Evolutionary conservation across 2,113 vertebrate species (phyloP).

Genomic region (Chloropsis hardwickii): DNA sequence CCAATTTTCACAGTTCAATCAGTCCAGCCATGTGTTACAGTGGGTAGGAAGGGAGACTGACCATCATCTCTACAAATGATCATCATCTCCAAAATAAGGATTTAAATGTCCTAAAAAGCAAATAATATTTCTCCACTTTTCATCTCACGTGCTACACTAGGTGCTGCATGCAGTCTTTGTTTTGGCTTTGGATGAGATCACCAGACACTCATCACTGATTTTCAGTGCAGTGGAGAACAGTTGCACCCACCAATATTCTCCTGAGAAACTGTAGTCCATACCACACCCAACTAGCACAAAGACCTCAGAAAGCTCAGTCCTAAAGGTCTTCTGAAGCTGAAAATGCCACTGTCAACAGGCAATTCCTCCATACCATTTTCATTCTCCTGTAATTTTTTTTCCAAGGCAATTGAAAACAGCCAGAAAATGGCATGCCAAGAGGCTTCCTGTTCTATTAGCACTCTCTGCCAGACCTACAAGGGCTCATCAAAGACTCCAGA

Average conservation of each 20-base stretch:
- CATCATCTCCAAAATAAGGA: background rate
- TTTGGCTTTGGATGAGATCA: background rate
- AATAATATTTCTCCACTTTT: background rate
- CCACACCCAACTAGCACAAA: background rate
- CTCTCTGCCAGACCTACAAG: background rate
- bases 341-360: background rate
- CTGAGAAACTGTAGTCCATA: background rate
- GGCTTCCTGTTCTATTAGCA: background rate
- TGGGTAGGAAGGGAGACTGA: background rate
- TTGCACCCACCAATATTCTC: background rate
- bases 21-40: background rate
- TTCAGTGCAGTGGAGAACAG: background rate
- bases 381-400: background rate
- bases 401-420: background rate
- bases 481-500: background rate
- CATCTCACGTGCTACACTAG: background rate
- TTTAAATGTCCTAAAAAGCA: background rate
- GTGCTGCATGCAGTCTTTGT: background rate
- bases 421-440: background rate
- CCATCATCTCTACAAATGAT: background rate
- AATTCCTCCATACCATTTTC: background rate
- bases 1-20: background rate
- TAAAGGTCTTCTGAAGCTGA: background rate
- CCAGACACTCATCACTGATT: background rate
- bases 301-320: background rate